Evolutionary conservation across 1,140 invertebrate species (phyloP), one percentile per base, ranked within the genome.

Genomic region (Aplysia californica): DNA sequence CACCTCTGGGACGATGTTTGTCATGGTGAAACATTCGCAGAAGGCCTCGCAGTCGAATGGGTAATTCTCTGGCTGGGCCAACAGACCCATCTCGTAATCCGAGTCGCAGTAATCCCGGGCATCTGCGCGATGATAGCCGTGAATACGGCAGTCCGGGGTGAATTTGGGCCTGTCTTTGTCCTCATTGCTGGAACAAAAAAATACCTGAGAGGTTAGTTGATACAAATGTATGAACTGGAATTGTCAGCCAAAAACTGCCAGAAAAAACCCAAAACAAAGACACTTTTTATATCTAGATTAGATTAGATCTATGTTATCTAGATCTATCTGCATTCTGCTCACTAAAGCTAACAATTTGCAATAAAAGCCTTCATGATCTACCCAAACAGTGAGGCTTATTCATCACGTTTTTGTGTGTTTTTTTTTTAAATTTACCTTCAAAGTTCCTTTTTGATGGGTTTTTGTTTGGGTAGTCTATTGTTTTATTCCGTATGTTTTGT

Each of bases 21-120:
- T 75, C 72, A 75, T 75, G 1, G 72, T 75, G 72, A 75, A 75
- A 33, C 59, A 65, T 55, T 75, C 72, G 26, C 72, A 75, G 72
- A 65, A 75, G 2, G 72, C 64, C n/a, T 75, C 72, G 0, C n/a
- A 20, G n/a, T 66, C 59, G 61, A 44, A 75, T 35, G 72, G 72
- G 35, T 75, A 75, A 29, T 75, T 75, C 31, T 75, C 72, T 1
- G 72, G 72, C 26, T 65, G 59, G 3, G 72, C 72, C 72, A 75
- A 44, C n/a, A 75, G 35, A 66, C 72, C 72, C 72, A 75, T 75
- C 39, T 75, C 72, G 31, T 75, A 75, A 33, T 75, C 72, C 18
- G 72, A 65, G 39, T 75, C 72, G 59, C 72, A 75, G 31, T 75
- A 75, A 59, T 75, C 72, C 35, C 66, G 64, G 39, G 72, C 72